Conservation (phyloP, 2,113 vertebrate genomes). For the Suricata suricatta region DNA sequence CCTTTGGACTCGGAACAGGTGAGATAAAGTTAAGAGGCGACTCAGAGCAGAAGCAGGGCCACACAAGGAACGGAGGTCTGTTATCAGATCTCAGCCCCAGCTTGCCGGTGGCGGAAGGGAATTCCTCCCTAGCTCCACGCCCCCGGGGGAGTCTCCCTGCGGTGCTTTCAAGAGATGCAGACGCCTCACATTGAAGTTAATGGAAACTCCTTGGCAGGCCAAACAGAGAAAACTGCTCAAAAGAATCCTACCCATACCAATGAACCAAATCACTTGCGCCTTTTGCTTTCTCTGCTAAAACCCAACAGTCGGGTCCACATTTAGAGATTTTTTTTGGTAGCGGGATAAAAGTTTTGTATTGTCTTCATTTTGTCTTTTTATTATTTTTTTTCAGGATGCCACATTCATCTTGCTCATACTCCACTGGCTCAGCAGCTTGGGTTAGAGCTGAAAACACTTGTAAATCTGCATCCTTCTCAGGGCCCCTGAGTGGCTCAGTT, state of each 20-base stretch:
- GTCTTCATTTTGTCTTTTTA: neutral
- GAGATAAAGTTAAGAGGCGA: conserved; percentile 9
- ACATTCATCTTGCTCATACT: conserved; percentile 30
- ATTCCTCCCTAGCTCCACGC: neutral
- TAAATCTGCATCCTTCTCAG: neutral
- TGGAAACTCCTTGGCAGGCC: conserved; percentile 7
- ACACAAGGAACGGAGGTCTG: neutral
- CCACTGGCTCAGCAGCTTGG: neutral
- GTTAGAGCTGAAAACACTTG: conserved; percentile 20
- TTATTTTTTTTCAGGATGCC: neutral
- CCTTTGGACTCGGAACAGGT: conserved; percentile 64
- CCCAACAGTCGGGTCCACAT: neutral
- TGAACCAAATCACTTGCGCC: neutral
- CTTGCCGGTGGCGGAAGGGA: neutral
- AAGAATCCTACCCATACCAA: neutral
- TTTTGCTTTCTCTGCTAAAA: conserved; percentile 2
- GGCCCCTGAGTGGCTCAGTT: no score
- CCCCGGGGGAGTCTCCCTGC: neutral
- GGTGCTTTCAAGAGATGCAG: conserved; percentile 1
- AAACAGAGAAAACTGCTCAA: neutral
- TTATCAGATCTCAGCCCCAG: neutral
- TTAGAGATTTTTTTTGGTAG: neutral
- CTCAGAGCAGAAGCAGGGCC: neutral
- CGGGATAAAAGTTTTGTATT: neutral
- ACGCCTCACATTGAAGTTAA: neutral